Evolutionary conservation across 1,140 invertebrate species (phyloP), one percentile per base, ranked within the genome.

Genomic region (Drosophila parabipectinata): DNA sequence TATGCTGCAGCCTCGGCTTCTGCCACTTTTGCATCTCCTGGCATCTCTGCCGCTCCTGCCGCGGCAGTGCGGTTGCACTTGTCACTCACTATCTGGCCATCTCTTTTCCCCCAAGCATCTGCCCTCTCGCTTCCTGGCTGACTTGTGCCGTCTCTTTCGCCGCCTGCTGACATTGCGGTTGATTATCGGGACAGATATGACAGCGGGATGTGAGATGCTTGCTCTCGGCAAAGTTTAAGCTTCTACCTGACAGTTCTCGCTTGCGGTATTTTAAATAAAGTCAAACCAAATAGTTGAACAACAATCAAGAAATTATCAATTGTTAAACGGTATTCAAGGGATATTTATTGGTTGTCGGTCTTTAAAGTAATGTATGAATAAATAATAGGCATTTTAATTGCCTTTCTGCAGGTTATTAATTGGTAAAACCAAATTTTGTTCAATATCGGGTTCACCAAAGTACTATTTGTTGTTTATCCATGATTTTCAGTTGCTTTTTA

Each of bases 181-280:
- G 84, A 83, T 87, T 87, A 82, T 83, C 75, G 50, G 48, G 41
- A 75, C 52, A 83, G 80, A 79, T 72, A 63, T 77, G 77, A 77
- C 81, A 77, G 58, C 66, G 72, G 52, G 32, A 63, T 41, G 58
- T 34, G 32, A 37, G 52, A 44, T 47, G 34, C n/a, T 50, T 26
- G 57, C 47, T 34, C 30, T 4, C 12, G 15, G 54, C 37, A 26
- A 47, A 21, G 18, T 58, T 58, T 34, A 34, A 48, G 26, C 39
- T 48, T 12, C 28, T 30, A 51, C 30, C 15, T 50, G 24, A 32
- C 58, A 44, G 14, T 18, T 14, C 15, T 6, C 41, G 41, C 14
- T 44, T 6, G 41, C 41, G 41, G 41, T 18, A 15, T 15, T 14
- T 41, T 41, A 10, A 10, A 14, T 37, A 10, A 37, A 37, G 10